phyloP scores from a whole-genome alignment of 2,113 vertebrate genomes.

The Pseudorectes ferrugineus region DNA sequence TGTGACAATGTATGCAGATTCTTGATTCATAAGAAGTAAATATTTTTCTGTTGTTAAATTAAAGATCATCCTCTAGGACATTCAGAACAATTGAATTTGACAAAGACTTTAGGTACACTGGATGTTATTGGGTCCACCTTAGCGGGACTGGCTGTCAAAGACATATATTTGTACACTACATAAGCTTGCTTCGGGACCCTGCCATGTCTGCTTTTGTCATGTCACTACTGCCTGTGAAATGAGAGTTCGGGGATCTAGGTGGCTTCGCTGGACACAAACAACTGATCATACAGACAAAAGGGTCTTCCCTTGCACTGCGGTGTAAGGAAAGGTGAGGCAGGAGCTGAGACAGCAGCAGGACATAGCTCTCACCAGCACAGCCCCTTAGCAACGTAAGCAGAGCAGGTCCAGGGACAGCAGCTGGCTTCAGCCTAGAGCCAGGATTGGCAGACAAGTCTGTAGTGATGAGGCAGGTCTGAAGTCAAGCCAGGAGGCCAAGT shows the following conservation, averaged over 20 bases:
- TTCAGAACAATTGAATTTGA: background rate
- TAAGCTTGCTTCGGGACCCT: background rate
- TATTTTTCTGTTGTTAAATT: background rate
- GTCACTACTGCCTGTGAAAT: background rate
- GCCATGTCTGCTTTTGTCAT: background rate
- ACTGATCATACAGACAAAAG: background rate
- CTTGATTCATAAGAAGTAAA: background rate
- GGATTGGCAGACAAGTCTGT: background rate
- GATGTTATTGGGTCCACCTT: background rate
- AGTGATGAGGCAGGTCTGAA: background rate
- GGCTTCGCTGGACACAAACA: background rate
- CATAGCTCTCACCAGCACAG: background rate
- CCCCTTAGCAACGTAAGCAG: accelerated
- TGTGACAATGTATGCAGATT: background rate
- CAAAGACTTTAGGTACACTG: background rate
- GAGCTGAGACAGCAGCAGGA: background rate
- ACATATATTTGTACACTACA: background rate
- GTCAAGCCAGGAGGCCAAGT: background rate
- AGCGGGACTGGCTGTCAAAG: background rate
- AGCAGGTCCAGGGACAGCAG: background rate
- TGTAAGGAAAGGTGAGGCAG: background rate
- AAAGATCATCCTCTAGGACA: background rate
- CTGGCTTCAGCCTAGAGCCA: background rate
- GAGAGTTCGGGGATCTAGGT: background rate
- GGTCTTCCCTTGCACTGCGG: background rate